Percentiles rank a stretch among this genome's conserved stretches.
Evolutionary conservation across 2,797 vertebrate species (phyloP).

Genomic region (Phylloscopus collybita): DNA sequence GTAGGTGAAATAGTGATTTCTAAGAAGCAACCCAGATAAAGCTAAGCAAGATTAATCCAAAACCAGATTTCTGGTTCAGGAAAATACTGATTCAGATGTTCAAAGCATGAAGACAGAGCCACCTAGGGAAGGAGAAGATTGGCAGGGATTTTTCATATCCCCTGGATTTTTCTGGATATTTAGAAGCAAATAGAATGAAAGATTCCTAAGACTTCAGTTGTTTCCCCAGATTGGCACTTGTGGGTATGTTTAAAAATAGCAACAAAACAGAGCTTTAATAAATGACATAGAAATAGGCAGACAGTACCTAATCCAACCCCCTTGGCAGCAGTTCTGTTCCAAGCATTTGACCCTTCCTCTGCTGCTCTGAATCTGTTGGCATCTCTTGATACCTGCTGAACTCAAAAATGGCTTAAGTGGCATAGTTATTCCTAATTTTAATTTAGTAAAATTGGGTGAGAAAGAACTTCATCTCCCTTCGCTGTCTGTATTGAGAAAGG

Average conservation of each 20-base stretch:
- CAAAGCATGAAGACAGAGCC: neutral
- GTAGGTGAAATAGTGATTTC: neutral
- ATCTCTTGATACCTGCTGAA: neutral
- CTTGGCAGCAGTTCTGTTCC: neutral
- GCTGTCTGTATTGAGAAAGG: neutral
- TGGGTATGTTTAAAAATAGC: neutral
- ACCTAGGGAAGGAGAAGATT: neutral
- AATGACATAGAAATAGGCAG: neutral
- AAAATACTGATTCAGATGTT: neutral
- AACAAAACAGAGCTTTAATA: neutral
- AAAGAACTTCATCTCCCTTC: neutral
- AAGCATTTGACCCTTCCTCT: neutral
- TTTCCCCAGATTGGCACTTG: neutral
- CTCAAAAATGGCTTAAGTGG: neutral
- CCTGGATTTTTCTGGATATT: neutral
- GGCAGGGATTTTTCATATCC: neutral
- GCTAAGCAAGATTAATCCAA: neutral
- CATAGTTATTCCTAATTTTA: neutral
- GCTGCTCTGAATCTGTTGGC: neutral
- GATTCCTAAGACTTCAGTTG: neutral
- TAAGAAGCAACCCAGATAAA: neutral
- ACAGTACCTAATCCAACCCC: neutral
- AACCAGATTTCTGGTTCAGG: neutral
- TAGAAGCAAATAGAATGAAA: neutral
- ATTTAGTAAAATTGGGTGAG: neutral